Conservation (phyloP, 2,113 vertebrate species). For the Oplegnathus fasciatus region DNA sequence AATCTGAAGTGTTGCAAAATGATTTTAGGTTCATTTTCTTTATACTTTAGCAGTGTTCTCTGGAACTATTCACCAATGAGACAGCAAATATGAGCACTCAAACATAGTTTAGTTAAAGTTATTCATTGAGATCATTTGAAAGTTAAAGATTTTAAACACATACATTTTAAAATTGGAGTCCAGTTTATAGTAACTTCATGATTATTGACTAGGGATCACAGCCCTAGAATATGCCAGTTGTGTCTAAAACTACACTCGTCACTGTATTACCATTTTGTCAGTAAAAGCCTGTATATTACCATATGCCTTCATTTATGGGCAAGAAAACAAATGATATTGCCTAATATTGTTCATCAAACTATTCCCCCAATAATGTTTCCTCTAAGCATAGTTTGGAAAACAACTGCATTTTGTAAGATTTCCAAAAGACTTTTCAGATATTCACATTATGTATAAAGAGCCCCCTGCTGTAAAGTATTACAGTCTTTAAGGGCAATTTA, state of each 20-base stretch:
- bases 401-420: not conserved
- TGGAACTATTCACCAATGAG: not conserved
- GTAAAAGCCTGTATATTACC: not conserved
- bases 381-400: not conserved
- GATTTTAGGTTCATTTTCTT: not conserved
- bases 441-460: not conserved
- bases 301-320: not conserved
- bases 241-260: not conserved
- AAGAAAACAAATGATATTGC: not conserved
- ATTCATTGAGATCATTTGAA: no score
- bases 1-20: not conserved
- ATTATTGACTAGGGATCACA: not conserved
- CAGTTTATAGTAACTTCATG: no score
- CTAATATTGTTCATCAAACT: not conserved
- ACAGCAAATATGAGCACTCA: not conserved
- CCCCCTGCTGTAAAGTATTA: not conserved
- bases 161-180: no score
- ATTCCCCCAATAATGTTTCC: not conserved
- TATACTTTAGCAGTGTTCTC: not conserved
- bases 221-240: not conserved
- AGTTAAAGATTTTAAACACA: no score
- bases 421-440: not conserved
- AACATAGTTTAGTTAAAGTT: no score
- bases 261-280: not conserved
- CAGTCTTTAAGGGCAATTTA: slow-evolving; percentile 16